These are phyloP conservation scores for Melanargia galathea DNA, from an alignment of 2,888 invertebrate species.

Conservation along the genomic window DNA sequence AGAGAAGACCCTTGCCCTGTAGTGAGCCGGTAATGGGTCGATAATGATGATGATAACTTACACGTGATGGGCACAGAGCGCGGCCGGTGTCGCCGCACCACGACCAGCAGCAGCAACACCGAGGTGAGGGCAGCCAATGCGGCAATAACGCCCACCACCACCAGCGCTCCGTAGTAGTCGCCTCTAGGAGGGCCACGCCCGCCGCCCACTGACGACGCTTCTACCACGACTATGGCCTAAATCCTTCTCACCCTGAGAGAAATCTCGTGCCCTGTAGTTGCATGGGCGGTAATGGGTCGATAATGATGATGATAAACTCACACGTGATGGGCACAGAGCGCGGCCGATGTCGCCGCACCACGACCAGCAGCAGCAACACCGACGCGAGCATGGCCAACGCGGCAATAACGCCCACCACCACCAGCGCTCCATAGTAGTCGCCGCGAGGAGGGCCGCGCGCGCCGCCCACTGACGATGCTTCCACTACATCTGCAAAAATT, in stretches of 20 bases:
- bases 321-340: slow-evolving; percentile 76
- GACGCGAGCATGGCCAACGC: slow-evolving; percentile 92
- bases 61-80: slow-evolving; percentile 76
- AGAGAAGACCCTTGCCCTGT: no score
- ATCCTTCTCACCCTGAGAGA: no score
- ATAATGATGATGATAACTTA: slow-evolving; percentile 50
- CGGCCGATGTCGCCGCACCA: slow-evolving; percentile 86
- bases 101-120: slow-evolving; percentile 88
- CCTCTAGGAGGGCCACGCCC: slow-evolving; percentile 68
- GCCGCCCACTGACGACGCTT: slow-evolving; percentile 75
- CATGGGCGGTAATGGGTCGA: no score
- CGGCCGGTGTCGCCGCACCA: slow-evolving; percentile 86
- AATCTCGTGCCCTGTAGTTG: no score
- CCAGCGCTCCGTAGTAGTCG: slow-evolving; percentile 94
- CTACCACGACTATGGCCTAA: no score
- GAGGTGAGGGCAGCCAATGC: slow-evolving; percentile 92
- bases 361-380: slow-evolving; percentile 88
- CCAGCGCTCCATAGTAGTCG: slow-evolving; percentile 94
- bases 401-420: slow-evolving; percentile 93
- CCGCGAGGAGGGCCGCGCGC: slow-evolving; percentile 68
- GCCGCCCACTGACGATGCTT: slow-evolving; percentile 77
- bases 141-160: slow-evolving; percentile 93
- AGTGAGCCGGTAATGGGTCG: no score
- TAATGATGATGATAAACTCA: slow-evolving; percentile 50
- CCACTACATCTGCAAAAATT: slow-evolving; percentile 63